Evolutionary conservation across 2,797 vertebrate genomes (phyloP).

Genomic region (Aplochiton taeniatus): DNA sequence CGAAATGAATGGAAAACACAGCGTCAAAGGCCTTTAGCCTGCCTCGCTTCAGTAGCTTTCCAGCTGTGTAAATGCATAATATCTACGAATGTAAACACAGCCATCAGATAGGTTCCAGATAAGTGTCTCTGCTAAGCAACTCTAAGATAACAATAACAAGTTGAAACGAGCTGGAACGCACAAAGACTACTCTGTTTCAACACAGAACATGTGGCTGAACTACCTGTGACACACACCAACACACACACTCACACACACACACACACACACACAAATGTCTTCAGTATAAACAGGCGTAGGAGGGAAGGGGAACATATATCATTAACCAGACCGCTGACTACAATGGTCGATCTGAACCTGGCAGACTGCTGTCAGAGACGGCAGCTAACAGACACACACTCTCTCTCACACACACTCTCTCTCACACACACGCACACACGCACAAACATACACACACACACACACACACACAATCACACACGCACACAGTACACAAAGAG

Average conservation of each 20-base stretch:
- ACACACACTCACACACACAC: constrained; percentile 26
- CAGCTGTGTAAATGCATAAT: constrained; percentile 59
- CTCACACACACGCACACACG: too few species aligned
- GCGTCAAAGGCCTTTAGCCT: constrained; percentile 18
- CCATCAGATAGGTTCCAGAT: constrained; percentile 58
- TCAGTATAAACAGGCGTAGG: constrained; percentile 29
- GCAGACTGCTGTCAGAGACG: too few species aligned
- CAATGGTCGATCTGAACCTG: too few species aligned
- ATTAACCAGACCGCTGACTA: too few species aligned
- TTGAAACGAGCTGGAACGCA: constrained; percentile 50
- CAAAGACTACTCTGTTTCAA: constrained; percentile 62
- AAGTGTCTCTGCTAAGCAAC: constrained; percentile 66
- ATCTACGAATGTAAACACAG: constrained; percentile 59
- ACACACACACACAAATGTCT: not conserved
- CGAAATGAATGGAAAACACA: too few species aligned
- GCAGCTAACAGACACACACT: too few species aligned
- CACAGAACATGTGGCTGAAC: constrained; percentile 48
- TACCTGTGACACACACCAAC: constrained; percentile 27
- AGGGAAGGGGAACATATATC: too few species aligned
- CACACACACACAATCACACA: constrained; percentile 29
- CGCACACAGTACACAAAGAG: constrained; percentile 16
- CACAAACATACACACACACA: constrained; percentile 26
- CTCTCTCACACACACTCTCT: too few species aligned
- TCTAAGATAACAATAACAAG: constrained; percentile 70
- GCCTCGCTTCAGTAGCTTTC: constrained; percentile 44